A percentile compares a stretch with the other conserved stretches of the same genome.
These are phyloP conservation scores for Mus caroli DNA, from an alignment of 2,797 vertebrate genomes.

Conservation along the genomic window DNA sequence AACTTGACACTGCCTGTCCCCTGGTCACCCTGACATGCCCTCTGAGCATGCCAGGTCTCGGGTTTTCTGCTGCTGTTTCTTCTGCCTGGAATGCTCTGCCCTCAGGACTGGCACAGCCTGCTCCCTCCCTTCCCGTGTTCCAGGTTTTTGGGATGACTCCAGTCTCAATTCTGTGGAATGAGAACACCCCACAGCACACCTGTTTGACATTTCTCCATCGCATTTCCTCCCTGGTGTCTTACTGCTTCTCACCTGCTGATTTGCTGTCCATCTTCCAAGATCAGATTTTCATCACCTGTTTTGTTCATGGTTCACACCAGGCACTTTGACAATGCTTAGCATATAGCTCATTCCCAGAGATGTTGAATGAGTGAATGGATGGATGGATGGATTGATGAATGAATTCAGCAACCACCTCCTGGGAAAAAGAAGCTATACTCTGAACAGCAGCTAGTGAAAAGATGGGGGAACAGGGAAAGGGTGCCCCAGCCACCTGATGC, in stretches of 20 bases:
- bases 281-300: not conserved
- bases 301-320: not conserved
- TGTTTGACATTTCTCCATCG: not conserved
- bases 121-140: not conserved
- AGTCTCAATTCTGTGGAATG: not conserved
- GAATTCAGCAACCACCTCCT: not conserved
- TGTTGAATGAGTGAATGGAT: constrained; percentile 1
- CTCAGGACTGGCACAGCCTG: not conserved
- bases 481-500: not conserved
- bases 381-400: not conserved
- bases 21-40: not conserved
- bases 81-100: not conserved
- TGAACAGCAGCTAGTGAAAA: not conserved
- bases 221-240: not conserved
- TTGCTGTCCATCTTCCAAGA: not conserved
- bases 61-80: not conserved
- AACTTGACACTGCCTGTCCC: too few relatives aligned
- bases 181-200: not conserved
- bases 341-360: not conserved
- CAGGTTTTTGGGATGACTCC: not conserved
- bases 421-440: not conserved
- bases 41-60: not conserved
- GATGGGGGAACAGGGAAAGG: not conserved
- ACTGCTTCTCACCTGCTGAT: not conserved
- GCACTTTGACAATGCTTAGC: not conserved